A percentile compares a stretch with the other conserved stretches of the same genome.
These are phyloP conservation scores for Scaptomyza caliginosa DNA, from an alignment of 2,888 invertebrate species.

Conservation along the genomic window DNA sequence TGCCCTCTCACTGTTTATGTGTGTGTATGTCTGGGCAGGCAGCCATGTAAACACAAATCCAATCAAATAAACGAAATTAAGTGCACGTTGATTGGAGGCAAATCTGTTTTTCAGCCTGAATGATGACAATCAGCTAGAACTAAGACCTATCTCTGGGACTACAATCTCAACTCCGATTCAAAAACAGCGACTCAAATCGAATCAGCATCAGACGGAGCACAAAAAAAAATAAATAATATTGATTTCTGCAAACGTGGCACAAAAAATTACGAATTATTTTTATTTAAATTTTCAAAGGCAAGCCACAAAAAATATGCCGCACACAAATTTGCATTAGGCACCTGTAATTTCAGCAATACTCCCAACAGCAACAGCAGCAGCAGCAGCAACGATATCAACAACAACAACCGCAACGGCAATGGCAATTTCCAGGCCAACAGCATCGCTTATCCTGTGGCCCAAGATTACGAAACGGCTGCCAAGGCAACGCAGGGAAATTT, in stretches of 20 bases:
- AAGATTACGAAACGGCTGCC: constrained; percentile 53
- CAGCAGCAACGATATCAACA: constrained; percentile 16
- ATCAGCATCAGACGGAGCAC: constrained; percentile 47
- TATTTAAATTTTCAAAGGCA: constrained; percentile 48
- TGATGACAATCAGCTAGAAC: constrained; percentile 73
- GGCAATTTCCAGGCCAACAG: constrained; percentile 59
- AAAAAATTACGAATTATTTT: constrained; percentile 50
- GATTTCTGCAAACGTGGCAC: constrained; percentile 62
- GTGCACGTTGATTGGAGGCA: constrained; percentile 80
- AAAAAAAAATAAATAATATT: too few species aligned
- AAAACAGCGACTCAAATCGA: constrained; percentile 53
- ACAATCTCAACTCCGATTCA: not conserved
- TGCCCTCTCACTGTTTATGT: constrained; percentile 5
- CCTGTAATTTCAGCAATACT: constrained; percentile 66
- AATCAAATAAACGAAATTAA: constrained; percentile 79
- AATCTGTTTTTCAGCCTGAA: constrained; percentile 79
- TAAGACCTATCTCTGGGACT: constrained; percentile 21
- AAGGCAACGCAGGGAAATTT: constrained; percentile 61
- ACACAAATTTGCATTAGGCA: constrained; percentile 79
- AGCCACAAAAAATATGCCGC: constrained; percentile 70
- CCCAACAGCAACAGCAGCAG: not conserved
- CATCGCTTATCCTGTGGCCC: constrained; percentile 63
- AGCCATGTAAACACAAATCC: constrained; percentile 80
- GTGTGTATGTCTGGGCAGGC: constrained; percentile 49
- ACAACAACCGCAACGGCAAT: constrained; percentile 30